Evolutionary conservation across 2,113 vertebrate genomes (phyloP).

Genomic region (Ginglymostoma cirratum): DNA sequence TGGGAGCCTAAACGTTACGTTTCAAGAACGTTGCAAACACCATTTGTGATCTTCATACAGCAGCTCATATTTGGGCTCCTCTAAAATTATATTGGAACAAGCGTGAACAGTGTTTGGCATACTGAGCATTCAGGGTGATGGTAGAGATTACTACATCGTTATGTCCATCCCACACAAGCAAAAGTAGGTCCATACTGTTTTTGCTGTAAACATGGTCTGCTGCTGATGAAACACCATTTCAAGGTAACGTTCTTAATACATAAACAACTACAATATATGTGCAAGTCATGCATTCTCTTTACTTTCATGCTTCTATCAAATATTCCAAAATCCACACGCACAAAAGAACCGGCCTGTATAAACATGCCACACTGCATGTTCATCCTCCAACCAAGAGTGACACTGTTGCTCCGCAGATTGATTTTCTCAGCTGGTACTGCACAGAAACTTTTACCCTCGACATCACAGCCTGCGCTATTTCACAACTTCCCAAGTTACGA

Average conservation of each 20-base stretch:
- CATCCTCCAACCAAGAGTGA: neutral
- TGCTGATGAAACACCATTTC: neutral
- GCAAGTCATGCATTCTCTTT: neutral
- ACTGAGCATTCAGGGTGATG: neutral
- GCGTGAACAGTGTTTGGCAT: neutral
- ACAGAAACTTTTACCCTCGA: neutral
- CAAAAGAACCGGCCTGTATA: neutral
- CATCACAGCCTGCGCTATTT: neutral
- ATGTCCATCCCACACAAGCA: neutral
- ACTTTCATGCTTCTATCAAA: neutral
- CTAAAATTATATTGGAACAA: neutral
- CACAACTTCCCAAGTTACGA: neutral
- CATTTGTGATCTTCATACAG: neutral
- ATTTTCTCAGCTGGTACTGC: neutral
- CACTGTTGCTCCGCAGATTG: neutral
- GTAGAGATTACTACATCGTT: neutral
- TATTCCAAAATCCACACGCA: neutral
- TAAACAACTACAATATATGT: neutral
- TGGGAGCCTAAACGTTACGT: neutral
- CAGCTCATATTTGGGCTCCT: neutral
- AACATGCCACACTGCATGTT: neutral
- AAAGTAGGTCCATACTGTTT: neutral
- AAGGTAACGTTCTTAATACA: neutral
- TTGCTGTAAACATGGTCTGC: neutral
- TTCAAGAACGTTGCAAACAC: neutral